These are phyloP conservation scores for Philopotamus ludificatus DNA, from an alignment of 1,140 invertebrate species.

Conservation along the genomic window DNA sequence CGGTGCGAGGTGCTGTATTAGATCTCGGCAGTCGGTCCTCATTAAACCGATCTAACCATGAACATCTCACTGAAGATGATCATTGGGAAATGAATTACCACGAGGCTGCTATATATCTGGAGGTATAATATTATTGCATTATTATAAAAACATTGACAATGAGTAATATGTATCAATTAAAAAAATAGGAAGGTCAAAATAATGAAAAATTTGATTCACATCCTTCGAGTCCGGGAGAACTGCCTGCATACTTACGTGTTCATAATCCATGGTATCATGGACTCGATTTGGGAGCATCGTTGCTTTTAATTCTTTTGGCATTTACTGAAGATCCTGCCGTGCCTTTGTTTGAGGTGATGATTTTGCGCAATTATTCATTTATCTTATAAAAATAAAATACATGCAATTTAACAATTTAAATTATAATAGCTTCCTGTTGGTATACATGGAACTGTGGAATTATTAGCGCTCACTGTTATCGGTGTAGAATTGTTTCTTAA, in stretches of 20 bases:
- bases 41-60: conserved; percentile 49
- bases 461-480: conserved; percentile 74
- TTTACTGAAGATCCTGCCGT: conserved; percentile 81
- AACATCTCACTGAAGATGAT: conserved; percentile 54
- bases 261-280: conserved; percentile 88
- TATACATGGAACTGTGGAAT: conserved; percentile 82
- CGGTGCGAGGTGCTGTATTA: conserved; percentile 46
- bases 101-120: conserved; percentile 83
- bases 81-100: conserved; percentile 90
- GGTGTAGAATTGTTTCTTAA: conserved; percentile 78
- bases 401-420: neutral
- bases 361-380: neutral
- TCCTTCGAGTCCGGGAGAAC: conserved; percentile 75
- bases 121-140: conserved; percentile 54
- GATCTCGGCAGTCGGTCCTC: conserved; percentile 55
- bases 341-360: conserved; percentile 63
- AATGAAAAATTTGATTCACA: conserved; percentile 93
- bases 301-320: conserved; percentile 77
- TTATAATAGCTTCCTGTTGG: conserved; percentile 66
- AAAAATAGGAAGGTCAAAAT: conserved; percentile 78
- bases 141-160: neutral
- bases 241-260: conserved; percentile 84
- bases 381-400: neutral
- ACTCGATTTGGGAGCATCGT: conserved; percentile 75
- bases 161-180: conserved; percentile 22